Evolutionary conservation across 2,888 invertebrate species (phyloP).

Genomic region (Apomyelois bistriatella): DNA sequence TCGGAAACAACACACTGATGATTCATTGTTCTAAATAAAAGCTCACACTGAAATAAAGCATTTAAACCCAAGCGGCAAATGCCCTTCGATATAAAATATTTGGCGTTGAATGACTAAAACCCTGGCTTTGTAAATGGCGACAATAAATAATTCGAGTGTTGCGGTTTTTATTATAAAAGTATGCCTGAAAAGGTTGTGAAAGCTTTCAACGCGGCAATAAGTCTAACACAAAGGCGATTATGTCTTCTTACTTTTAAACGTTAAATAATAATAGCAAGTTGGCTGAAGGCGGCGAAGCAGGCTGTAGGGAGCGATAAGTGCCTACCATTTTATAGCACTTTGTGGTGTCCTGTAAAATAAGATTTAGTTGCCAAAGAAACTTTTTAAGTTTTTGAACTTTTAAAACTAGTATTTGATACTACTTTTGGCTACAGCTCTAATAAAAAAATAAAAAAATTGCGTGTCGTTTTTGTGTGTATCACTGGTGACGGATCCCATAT

Average conservation of each 20-base stretch:
- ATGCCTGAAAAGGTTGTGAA: slow-evolving; percentile 53
- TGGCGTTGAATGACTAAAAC: slow-evolving; percentile 40
- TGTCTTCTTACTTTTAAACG: slow-evolving; percentile 43
- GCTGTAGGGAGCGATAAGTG: neutral
- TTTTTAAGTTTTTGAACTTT: no score
- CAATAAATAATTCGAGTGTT: slow-evolving; percentile 66
- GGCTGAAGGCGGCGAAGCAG: slow-evolving; percentile 3
- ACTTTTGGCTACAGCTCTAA: no score
- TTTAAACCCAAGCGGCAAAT: slow-evolving; percentile 13
- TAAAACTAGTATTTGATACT: no score
- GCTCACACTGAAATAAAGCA: slow-evolving; percentile 5
- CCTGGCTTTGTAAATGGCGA: slow-evolving; percentile 49
- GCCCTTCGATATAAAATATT: slow-evolving; percentile 29
- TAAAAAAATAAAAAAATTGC: no score
- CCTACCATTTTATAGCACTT: neutral
- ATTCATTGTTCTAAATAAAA: neutral
- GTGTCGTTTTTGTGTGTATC: no score
- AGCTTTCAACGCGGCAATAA: slow-evolving; percentile 64
- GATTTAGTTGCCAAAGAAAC: neutral
- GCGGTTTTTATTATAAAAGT: slow-evolving; percentile 56
- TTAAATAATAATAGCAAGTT: slow-evolving; percentile 39
- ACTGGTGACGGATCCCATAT: no score
- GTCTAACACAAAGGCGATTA: slow-evolving; percentile 68
- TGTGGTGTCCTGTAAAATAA: neutral
- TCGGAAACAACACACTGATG: no score